phyloP scores from a whole-genome alignment of 1,140 invertebrate species.

The Cydia splendana region DNA sequence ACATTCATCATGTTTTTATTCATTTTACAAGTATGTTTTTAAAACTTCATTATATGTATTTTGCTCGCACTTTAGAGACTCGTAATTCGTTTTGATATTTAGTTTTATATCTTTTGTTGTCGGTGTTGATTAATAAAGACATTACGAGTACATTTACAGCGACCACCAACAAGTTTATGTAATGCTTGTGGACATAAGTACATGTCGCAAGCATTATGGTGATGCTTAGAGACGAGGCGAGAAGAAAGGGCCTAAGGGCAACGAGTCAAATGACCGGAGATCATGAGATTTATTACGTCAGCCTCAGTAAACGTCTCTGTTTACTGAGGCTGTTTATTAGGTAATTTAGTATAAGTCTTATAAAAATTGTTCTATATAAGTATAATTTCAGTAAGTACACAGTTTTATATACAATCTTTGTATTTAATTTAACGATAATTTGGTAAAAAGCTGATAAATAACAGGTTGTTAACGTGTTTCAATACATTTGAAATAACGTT shows the following conservation, averaged over 20 bases:
- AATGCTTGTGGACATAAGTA: conserved; percentile 16
- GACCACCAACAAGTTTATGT: conserved; percentile 28
- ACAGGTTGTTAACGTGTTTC: too few relatives aligned
- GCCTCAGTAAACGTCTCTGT: conserved; percentile 1
- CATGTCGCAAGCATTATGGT: conserved; percentile 30
- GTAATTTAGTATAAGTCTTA: too few relatives aligned
- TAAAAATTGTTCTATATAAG: too few relatives aligned
- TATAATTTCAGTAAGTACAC: too few relatives aligned
- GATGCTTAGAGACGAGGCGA: neutral
- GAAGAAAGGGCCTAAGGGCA: conserved; percentile 27
- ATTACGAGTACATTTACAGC: conserved; percentile 41
- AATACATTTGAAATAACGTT: too few relatives aligned
- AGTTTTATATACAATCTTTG: too few relatives aligned
- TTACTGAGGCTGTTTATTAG: too few relatives aligned
- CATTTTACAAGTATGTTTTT: conserved; percentile 34
- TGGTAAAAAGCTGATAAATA: too few relatives aligned
- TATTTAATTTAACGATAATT: too few relatives aligned
- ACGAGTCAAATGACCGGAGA: conserved; percentile 24
- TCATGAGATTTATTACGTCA: conserved; percentile 23
- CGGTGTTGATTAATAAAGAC: conserved; percentile 38
- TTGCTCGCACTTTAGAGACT: conserved; percentile 33
- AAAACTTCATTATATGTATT: conserved; percentile 33
- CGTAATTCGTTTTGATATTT: conserved; percentile 34
- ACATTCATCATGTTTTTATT: conserved; percentile 39
- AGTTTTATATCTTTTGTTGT: conserved; percentile 40